These are phyloP conservation scores for Tenualosa ilisha DNA, from an alignment of 2,797 vertebrate species.

Conservation along the genomic window DNA sequence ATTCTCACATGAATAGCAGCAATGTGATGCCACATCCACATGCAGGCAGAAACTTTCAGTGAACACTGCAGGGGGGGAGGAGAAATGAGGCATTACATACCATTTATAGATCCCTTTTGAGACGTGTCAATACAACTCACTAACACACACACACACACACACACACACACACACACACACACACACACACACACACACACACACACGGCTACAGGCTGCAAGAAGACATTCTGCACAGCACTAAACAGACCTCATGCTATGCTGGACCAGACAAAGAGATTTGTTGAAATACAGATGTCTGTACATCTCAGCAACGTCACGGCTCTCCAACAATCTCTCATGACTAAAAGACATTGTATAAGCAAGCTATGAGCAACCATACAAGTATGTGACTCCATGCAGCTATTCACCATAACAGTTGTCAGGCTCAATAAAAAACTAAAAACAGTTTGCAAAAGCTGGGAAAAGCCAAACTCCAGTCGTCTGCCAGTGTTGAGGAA, in stretches of 20 bases:
- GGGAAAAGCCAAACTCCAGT: not conserved
- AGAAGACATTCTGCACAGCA: not conserved
- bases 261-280: not conserved
- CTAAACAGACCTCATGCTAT: not conserved
- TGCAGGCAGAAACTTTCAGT: not conserved
- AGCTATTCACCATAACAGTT: not conserved
- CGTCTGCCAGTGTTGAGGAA: not conserved
- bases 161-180: no score
- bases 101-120: constrained; percentile 4
- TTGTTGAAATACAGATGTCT: not conserved
- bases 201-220: no score
- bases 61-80: not conserved
- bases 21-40: not conserved
- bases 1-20: not conserved
- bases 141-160: no score
- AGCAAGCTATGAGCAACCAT: not conserved
- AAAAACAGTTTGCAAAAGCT: not conserved
- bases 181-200: no score
- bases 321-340: not conserved
- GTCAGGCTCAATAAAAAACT: not conserved
- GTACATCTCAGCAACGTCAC: not conserved
- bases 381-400: not conserved
- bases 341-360: not conserved
- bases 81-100: not conserved
- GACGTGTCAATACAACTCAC: not conserved